Base-by-base conservation (phyloP, 2,888 invertebrate genomes). In the Dinocampus coccinellae region DNA sequence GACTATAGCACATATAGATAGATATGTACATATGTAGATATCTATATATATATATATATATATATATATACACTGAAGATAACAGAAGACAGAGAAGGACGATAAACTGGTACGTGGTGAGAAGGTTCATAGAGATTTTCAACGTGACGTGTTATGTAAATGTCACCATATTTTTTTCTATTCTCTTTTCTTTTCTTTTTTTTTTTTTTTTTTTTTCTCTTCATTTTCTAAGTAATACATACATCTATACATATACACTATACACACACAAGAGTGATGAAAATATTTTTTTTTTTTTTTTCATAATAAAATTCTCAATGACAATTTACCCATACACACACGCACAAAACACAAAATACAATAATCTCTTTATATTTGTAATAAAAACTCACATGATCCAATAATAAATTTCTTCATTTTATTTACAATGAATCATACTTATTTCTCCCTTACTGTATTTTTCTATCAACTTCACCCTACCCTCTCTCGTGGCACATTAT, bases 91-190 rank as follows among this genome's bases (percentile, higher is more conserved):
- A 67, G 71, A 70, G 71, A 74, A 13, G 70, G 53, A 62, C 34
- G 60, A 71, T 33, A 58, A 55, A 52, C 26, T 55, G 36, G 39
- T 65, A 57, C 65, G 58, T 63, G 36, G 63, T 36, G 24, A 58
- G 60, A 11, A 58, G 55, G 55, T 55, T 70, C 36, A 36, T 16
- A 20, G 42, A 55, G 67, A 62, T 53, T 55, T 61, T 66, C 61
- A 36, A 60, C 53, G 24, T 72, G 62, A 75, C 75, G 78, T 77
- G 78, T 81, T 78, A 81, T 78, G 79, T 77, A 81, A 81, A 81
- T 80, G 78, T 29, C 70, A 73, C 69, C 74, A 13, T 22, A 2
- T 2, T 24, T 10, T n/a, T n/a, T n/a, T n/a, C 11, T n/a, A 3
- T 22, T 24, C 16, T 10, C 3, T 20, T 24, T 24, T 53, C 10